phyloP scores from a whole-genome alignment of 2,888 invertebrate species.

The Oasisia sp. region DNA sequence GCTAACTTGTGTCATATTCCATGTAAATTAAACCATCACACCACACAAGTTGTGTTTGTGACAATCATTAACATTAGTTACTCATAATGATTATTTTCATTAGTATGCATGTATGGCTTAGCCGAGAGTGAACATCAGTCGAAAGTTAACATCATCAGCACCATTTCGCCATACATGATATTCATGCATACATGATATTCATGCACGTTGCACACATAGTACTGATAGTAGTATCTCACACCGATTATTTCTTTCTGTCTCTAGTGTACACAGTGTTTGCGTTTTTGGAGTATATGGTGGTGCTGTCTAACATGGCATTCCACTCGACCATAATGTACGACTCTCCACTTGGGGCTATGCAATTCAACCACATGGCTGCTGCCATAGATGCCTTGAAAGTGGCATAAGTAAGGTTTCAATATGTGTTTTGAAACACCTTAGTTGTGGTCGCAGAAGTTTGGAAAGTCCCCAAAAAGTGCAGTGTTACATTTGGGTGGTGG shows the following conservation, averaged over 20 bases:
- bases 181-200: too few species aligned
- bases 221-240: not conserved
- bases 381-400: not conserved
- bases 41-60: not conserved
- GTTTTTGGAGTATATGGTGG: slow-evolving; percentile 90
- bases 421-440: not conserved
- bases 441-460: not conserved
- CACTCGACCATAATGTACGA: slow-evolving; percentile 68
- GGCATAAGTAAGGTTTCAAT: not conserved
- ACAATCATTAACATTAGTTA: too few species aligned
- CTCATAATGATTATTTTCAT: too few species aligned
- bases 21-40: too few species aligned
- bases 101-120: too few species aligned
- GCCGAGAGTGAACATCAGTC: too few species aligned
- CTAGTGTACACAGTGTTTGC: slow-evolving; percentile 95
- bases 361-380: not conserved
- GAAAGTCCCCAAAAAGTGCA: too few species aligned
- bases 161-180: too few species aligned
- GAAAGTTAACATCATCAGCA: too few species aligned
- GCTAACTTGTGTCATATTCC: not conserved
- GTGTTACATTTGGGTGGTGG: too few species aligned
- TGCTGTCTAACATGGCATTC: slow-evolving; percentile 91
- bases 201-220: too few species aligned
- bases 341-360: not conserved
- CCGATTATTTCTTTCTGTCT: not conserved